Base-by-base conservation (phyloP, 2,113 vertebrate genomes). In the Megalops atlanticus region DNA sequence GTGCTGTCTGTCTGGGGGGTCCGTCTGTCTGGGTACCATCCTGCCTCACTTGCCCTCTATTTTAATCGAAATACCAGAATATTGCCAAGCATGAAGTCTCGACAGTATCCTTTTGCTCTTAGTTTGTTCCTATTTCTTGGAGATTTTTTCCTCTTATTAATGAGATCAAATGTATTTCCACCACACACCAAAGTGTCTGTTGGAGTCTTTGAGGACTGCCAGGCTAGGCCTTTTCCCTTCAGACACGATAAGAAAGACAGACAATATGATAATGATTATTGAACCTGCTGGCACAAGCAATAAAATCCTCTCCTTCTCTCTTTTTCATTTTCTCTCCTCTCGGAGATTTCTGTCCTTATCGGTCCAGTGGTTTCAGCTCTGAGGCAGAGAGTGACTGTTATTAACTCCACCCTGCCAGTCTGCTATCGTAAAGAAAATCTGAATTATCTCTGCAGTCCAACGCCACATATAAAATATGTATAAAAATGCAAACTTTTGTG, bases 281-380 rank as follows among this genome's bases (percentile, higher is more conserved):
- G 87, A 92, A 93, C 92, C 92, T 93, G 91, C 91, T 93, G 91
- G 90, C 90, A 91, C 89, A 89, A 92, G 92, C 91, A 92, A 92
- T 91, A 93, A 91, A 91, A 86, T 78, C 58, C 31, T 85, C 81
- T 77, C 47, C 31, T 81, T 78, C 77, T 77, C 52, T 85, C 71
- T 49, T 86, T 69, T 81, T 83, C 79, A 83, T 84, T 80, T 85
- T 86, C 78, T 54, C 64, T 81, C 49, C 74, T 75, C 40, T 81
- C 24, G 0, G 81, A 87, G 77, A 91, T 89, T 88, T 90, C 52
- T 40, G 72, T 84, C 80, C 85, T 90, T 84, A 90, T 91, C 83
- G 80, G 88, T 87, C 88, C 86, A 86, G 76, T 80, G 86, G 88
- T 89, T 91, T 82, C 80, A 49, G 82, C 83, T 89, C 85, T 36